A percentile compares a stretch with the other conserved stretches of the same genome.
phyloP scores from a whole-genome alignment of 2,797 vertebrate species.

The Eremophila alpestris region DNA sequence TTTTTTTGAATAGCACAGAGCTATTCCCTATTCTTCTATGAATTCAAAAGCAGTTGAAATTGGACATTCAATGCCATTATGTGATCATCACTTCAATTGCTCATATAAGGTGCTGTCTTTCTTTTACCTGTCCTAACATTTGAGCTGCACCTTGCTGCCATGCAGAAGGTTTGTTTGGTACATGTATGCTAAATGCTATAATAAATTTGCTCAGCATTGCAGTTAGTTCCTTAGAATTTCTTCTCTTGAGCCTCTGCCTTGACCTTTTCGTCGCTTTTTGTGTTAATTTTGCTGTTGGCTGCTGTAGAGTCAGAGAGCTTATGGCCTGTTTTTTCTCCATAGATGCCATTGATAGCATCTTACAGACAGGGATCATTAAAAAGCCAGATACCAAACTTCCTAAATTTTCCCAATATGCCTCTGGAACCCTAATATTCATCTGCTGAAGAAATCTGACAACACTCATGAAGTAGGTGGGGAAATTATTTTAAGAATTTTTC shows the following conservation, averaged over 20 bases:
- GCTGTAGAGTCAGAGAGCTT: constrained; percentile 62
- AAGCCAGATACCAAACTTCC: constrained; percentile 27
- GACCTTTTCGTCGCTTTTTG: constrained; percentile 34
- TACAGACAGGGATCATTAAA: constrained; percentile 55
- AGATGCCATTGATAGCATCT: constrained; percentile 55
- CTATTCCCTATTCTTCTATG: not conserved
- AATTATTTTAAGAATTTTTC: constrained; percentile 48
- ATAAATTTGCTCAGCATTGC: constrained; percentile 40
- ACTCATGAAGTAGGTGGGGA: constrained; percentile 17
- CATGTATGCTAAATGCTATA: constrained; percentile 27
- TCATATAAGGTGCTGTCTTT: not conserved
- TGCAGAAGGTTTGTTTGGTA: constrained; percentile 25
- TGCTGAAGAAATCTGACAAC: constrained; percentile 40
- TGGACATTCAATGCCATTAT: not conserved
- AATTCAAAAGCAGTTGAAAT: constrained; percentile 26
- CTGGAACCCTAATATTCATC: constrained; percentile 30
- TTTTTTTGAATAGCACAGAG: not conserved
- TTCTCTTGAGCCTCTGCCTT: constrained; percentile 15
- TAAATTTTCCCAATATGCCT: constrained; percentile 41
- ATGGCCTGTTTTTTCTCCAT: constrained; percentile 54
- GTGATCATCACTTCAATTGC: not conserved
- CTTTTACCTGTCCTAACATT: constrained; percentile 25
- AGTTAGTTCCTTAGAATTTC: constrained; percentile 7
- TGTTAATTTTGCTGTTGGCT: constrained; percentile 66
- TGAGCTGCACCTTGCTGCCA: constrained; percentile 11